Conservation (phyloP, 2,888 invertebrate species). For the Branchellion lobata region DNA sequence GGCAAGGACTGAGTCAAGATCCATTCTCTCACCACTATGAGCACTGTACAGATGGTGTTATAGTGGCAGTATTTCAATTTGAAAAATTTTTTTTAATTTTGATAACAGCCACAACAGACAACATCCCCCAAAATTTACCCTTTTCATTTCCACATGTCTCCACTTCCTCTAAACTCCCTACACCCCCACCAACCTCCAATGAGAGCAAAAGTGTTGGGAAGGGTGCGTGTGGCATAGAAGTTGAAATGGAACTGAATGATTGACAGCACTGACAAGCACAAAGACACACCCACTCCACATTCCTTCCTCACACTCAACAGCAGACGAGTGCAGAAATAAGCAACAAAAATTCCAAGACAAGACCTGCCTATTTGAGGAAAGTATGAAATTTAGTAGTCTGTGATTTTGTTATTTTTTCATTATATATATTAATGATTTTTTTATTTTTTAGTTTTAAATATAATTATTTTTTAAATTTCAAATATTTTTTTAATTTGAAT, state of each 20-base stretch:
- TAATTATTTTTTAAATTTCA: too few species aligned
- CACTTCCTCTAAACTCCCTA: too few species aligned
- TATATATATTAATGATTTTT: conserved; percentile 4
- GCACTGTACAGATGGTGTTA: too few species aligned
- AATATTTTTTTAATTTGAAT: neutral
- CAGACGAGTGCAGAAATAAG: conserved; percentile 74
- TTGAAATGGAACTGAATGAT: conserved; percentile 95
- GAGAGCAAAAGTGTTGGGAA: conserved; percentile 91
- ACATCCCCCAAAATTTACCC: too few species aligned
- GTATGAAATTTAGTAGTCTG: neutral
- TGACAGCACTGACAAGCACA: conserved; percentile 67
- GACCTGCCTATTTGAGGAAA: conserved; percentile 73
- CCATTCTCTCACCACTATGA: neutral
- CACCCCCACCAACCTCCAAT: conserved; percentile 80
- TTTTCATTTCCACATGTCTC: too few species aligned
- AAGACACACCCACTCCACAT: conserved; percentile 76
- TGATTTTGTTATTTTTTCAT: too few species aligned
- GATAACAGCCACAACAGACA: neutral
- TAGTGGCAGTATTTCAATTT: too few species aligned
- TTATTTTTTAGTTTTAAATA: too few species aligned
- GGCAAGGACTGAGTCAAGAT: neutral
- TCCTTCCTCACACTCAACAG: conserved; percentile 73
- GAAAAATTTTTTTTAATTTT: neutral
- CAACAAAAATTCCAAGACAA: conserved; percentile 75
- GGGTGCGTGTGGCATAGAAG: conserved; percentile 88